Conservation (phyloP, 2,113 vertebrate species). For the Tapirus terrestris region DNA sequence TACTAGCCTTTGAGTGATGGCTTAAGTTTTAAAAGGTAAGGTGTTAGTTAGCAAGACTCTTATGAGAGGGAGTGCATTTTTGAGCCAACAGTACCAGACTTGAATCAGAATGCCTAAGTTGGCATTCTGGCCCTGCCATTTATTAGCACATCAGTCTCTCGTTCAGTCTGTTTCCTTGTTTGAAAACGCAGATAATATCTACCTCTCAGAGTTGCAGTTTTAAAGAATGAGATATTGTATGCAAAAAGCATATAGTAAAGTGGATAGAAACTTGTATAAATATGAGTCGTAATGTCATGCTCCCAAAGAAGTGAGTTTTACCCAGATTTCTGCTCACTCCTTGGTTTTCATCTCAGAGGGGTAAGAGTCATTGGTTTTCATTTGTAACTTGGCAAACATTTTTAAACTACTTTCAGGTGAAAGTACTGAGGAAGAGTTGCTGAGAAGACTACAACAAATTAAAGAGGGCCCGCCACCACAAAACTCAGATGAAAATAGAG, state of each 20-base stretch:
- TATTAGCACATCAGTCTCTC: not conserved
- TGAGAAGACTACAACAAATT: slow-evolving; percentile 96
- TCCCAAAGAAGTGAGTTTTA: slow-evolving; percentile 34
- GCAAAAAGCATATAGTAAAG: not conserved
- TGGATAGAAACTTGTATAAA: not conserved
- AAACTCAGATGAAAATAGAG: slow-evolving; percentile 90
- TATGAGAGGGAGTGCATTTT: not conserved
- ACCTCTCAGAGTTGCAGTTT: not conserved
- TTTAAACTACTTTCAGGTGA: slow-evolving; percentile 92
- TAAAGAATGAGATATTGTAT: not conserved
- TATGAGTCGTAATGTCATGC: not conserved
- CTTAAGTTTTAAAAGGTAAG: slow-evolving; percentile 33
- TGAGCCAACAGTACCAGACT: not conserved
- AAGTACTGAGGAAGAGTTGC: slow-evolving; percentile 96
- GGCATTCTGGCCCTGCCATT: not conserved
- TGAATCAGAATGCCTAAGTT: slow-evolving; percentile 40
- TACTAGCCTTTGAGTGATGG: not conserved
- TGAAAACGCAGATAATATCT: slow-evolving; percentile 15
- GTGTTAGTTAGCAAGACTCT: slow-evolving; percentile 30
- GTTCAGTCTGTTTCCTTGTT: slow-evolving; percentile 2
- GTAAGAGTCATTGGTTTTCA: not conserved
- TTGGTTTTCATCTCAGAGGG: not conserved
- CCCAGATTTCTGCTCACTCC: not conserved
- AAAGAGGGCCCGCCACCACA: slow-evolving; percentile 95
- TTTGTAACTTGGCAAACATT: slow-evolving; percentile 81